A percentile compares a stretch with the other conserved stretches of the same genome.
These are phyloP conservation scores for Smittia sp. DNA, from an alignment of 2,888 invertebrate species.

Conservation along the genomic window DNA sequence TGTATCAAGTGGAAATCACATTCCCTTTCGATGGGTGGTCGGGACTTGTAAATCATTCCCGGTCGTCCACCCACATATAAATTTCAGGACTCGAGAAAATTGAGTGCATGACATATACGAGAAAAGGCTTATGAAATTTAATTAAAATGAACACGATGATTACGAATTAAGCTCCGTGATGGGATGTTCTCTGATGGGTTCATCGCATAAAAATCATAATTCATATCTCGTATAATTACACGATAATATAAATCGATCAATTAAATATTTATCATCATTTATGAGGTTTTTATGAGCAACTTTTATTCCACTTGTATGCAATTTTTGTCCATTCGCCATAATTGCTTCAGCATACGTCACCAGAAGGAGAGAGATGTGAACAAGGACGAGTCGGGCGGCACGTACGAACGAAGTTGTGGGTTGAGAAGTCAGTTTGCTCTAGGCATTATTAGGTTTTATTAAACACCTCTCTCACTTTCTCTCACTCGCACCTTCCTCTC, in stretches of 20 bases:
- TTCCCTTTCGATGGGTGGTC: too few species aligned
- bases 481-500: background rate
- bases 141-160: constrained; percentile 37
- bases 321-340: background rate
- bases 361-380: background rate
- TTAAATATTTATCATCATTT: constrained; percentile 38
- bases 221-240: constrained; percentile 25
- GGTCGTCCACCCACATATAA: background rate
- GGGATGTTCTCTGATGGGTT: background rate
- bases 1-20: too few species aligned
- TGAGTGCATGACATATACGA: too few species aligned
- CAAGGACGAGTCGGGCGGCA: too few species aligned
- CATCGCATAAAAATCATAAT: constrained; percentile 13
- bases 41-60: background rate
- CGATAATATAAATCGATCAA: constrained; percentile 33
- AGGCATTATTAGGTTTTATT: constrained; percentile 9
- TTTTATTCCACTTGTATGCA: background rate
- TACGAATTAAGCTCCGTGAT: constrained; percentile 9
- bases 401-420: background rate
- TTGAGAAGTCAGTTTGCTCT: background rate
- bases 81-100: background rate
- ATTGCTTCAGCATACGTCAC: background rate
- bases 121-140: constrained; percentile 28
- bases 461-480: background rate
- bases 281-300: constrained; percentile 1